Base-by-base conservation (phyloP, 2,797 vertebrate species). In the Natrix natrix region DNA sequence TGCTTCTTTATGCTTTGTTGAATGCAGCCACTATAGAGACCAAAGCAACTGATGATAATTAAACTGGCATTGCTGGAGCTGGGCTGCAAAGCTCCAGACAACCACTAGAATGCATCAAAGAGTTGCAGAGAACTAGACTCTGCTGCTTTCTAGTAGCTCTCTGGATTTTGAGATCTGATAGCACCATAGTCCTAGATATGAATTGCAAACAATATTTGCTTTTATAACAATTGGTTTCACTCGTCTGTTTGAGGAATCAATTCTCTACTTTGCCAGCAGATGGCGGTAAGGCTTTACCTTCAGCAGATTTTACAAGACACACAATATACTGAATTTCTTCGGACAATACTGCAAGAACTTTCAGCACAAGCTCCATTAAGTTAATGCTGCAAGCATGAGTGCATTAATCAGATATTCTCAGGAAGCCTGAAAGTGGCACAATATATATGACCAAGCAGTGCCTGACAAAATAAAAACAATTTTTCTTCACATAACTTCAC, bases 281-380 rank as follows among this genome's bases (percentile, higher is more conserved):
- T 96, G 95, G 95, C 95, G 55, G 91, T 92, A 43, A 91, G 86
- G 93, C 59, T 93, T 91, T 94, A 94, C 55, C 86, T 92, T 94
- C 94, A 2, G 56, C 32, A 89, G 63, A 32, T 43, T n/a, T 83
- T 61, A 14, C 6, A 8, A 26, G 74, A 87, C 63, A 56, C 17
- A n/a, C 28, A 60, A 61, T 10, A 22, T 52, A 5, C 8, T 17
- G 52, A 48, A 83, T 83, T 48, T 83, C 74, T 48, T 83, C 3
- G 48, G 74, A 83, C 8, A 83, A 83, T 48, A 48, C 10, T 83
- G 74, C 74, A 83, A 48, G 74, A 12, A 12, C 74, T 48, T 43
- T 24, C 16, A 83, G 74, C 74, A 43, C 37, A 12, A 20, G 32
- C n/a, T 12, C 22, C 2, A 1, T 59, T 91, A 20, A 54, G 28